phyloP scores from a whole-genome alignment of 2,113 vertebrate species.

The Oncorhynchus gorbuscha region DNA sequence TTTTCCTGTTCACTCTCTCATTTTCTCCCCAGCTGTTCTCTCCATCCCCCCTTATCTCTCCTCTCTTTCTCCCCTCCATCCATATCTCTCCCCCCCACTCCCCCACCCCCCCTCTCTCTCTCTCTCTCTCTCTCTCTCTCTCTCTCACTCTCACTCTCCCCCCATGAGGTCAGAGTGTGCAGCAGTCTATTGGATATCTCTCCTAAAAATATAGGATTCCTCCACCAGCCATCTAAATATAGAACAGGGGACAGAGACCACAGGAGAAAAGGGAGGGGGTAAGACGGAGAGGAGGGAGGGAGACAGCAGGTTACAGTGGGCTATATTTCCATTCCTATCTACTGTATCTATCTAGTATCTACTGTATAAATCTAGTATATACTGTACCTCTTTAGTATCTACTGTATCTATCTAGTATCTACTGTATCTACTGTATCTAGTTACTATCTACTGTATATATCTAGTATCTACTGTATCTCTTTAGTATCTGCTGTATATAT shows the following conservation, averaged over 20 bases:
- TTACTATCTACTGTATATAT: too few species aligned
- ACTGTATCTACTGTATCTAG: too few species aligned
- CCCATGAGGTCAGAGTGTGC: constrained; percentile 72
- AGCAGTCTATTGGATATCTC: constrained; percentile 71
- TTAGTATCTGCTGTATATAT: too few species aligned
- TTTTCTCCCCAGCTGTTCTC: too few species aligned
- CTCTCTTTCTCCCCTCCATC: constrained; percentile 14
- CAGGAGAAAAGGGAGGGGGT: constrained; percentile 47
- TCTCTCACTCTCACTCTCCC: neutral
- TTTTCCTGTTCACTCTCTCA: neutral
- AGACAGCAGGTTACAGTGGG: constrained; percentile 9
- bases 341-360: neutral
- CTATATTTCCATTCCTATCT: neutral
- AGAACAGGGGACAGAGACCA: constrained; percentile 63
- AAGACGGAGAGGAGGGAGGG: constrained; percentile 22
- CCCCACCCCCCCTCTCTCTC: neutral
- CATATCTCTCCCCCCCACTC: constrained; percentile 23
- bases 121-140: too few species aligned
- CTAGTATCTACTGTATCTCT: too few species aligned
- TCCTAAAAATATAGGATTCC: constrained; percentile 76
- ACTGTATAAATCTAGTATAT: neutral
- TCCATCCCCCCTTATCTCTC: neutral
- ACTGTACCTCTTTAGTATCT: neutral
- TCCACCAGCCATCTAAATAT: constrained; percentile 68
- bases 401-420: too few species aligned